Evolutionary conservation across 2,888 invertebrate genomes (phyloP), one percentile per base, ranked within the genome.

Genomic region (Phaonia tiefii): DNA sequence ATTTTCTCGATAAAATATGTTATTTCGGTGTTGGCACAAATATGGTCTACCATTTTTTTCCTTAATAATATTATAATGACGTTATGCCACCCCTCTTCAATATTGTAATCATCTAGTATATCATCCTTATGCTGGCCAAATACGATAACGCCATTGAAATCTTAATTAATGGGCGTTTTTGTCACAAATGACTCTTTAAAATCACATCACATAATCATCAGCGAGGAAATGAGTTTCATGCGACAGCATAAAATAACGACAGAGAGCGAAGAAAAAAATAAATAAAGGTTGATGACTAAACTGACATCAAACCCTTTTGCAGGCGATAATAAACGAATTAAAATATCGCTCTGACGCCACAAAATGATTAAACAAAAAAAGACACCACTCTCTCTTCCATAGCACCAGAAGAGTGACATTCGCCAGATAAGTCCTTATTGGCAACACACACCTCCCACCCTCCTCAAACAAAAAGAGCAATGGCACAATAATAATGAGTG

Each of bases 231-330:
- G 75, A 78, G 69, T 69, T 54, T 72, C 42, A 72, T 44, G 13
- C 31, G 20, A 65, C 44, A 15, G 26, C 10, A 15, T 8, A 17
- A 31, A 31, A n/a, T 5, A 31, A 31, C 22, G 15, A 65, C 31
- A 15, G 26, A 10, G n/a, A 10, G 13, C 46, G 11, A 54, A 31
- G 37, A 4, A 37, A 20, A 22, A 4, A 49, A 11, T n/a, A 31
- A 58, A 65, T 60, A 74, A 74, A 76, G 73, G 76, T 31, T 31
- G 31, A 8, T 25, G 22, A 54, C 54, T 54, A 31, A 31, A 69
- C 73, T 77, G 80, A 77, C 76, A 76, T 65, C 49, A 80, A 74
- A 77, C 80, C 80, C 73, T 76, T 80, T 76, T 76, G 76, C 73
- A 65, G 66, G 54, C 31, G 22, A 54, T 75, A 75, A 81, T 78